Conservation (phyloP, 2,797 vertebrate species). For the Sphenodon punctatus region DNA sequence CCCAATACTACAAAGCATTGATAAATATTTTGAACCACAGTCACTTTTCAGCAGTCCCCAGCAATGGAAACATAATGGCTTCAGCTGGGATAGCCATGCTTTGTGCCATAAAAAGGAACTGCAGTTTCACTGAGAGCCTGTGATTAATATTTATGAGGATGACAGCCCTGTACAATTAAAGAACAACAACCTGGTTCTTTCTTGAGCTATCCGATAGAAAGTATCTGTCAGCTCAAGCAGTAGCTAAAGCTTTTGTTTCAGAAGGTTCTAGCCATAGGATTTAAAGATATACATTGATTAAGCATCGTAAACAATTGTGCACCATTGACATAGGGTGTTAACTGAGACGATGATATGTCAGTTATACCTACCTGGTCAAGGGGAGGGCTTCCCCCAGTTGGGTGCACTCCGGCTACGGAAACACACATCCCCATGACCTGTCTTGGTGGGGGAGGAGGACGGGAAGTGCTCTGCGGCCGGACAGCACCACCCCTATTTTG, state of each 20-base stretch:
- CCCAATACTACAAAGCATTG: slow-evolving; percentile 89
- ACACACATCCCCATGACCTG: too few species aligned
- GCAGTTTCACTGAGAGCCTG: slow-evolving; percentile 17
- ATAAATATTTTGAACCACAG: slow-evolving; percentile 58
- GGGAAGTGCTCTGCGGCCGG: too few species aligned
- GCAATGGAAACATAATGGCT: slow-evolving; percentile 47
- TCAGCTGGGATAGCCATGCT: slow-evolving; percentile 67
- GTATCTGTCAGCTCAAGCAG: background rate
- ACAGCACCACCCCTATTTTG: too few species aligned
- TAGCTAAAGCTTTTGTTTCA: slow-evolving; percentile 43
- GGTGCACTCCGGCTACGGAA: too few species aligned
- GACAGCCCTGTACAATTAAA: slow-evolving; percentile 58
- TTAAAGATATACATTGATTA: accelerated
- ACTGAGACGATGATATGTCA: too few species aligned
- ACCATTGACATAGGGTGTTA: accelerated
- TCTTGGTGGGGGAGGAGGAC: too few species aligned
- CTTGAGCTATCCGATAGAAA: slow-evolving; percentile 34
- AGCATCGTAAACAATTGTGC: background rate
- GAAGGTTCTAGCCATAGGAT: slow-evolving; percentile 15
- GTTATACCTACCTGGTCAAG: too few species aligned
- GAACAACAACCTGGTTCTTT: slow-evolving; percentile 49
- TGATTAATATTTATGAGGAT: slow-evolving; percentile 65
- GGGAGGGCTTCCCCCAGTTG: too few species aligned
- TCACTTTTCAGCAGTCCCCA: slow-evolving; percentile 53
- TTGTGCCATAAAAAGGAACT: slow-evolving; percentile 69